Conservation (phyloP, 2,797 vertebrate genomes). For the Microhierax caerulescens region DNA sequence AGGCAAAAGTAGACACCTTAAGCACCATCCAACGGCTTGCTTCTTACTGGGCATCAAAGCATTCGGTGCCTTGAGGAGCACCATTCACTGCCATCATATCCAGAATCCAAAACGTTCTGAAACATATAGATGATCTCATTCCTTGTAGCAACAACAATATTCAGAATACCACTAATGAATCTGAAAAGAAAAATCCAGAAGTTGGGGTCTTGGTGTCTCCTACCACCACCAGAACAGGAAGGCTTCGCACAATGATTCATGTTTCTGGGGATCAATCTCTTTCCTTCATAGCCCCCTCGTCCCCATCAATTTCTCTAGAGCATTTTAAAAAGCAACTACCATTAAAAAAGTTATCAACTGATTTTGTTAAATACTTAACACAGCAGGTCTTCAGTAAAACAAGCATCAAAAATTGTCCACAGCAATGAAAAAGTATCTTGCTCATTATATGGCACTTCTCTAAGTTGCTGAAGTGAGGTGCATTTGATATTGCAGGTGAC, state of each 20-base stretch:
- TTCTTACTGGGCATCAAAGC: background rate
- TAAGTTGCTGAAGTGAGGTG: background rate
- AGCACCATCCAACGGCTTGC: background rate
- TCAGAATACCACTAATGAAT: background rate
- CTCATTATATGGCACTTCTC: background rate
- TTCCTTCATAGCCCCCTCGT: background rate
- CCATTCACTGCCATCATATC: rapidly evolving
- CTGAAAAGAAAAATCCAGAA: background rate
- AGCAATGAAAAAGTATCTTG: background rate
- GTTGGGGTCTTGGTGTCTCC: background rate
- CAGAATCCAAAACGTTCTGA: background rate
- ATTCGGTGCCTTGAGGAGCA: background rate
- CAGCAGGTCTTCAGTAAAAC: background rate
- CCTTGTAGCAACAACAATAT: background rate
- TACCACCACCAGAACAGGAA: background rate
- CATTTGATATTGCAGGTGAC: background rate
- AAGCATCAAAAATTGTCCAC: background rate
- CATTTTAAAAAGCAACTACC: background rate
- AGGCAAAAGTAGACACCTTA: background rate
- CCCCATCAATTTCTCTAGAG: background rate
- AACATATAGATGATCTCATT: background rate
- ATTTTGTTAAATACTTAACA: background rate
- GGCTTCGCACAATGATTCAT: background rate
- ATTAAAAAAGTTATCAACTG: background rate
- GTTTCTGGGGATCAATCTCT: background rate